Evolutionary conservation across 2,888 invertebrate species (phyloP).

Genomic region (Selenia dentaria): DNA sequence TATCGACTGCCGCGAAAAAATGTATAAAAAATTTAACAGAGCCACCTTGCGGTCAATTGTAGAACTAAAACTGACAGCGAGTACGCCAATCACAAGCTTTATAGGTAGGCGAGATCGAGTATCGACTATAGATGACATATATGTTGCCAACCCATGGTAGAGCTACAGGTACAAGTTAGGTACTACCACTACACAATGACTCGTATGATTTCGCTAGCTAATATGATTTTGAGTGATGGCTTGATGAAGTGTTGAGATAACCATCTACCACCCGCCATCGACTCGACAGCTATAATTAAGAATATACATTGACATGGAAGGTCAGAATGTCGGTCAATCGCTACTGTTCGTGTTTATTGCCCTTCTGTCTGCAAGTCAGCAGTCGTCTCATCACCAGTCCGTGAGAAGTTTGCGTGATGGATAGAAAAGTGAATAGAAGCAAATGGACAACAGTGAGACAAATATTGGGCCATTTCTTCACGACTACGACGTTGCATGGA

Average conservation of each 20-base stretch:
- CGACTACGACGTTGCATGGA: constrained; percentile 68
- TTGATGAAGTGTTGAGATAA: constrained; percentile 7
- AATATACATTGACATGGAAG: constrained; percentile 1
- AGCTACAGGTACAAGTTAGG: no score
- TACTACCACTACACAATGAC: no score
- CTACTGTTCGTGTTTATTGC: neutral
- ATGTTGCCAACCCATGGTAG: no score
- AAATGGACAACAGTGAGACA: constrained; percentile 29
- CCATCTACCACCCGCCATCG: neutral
- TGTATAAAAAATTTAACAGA: no score
- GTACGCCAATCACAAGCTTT: no score
- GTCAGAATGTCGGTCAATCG: constrained; percentile 5
- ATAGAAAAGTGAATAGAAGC: constrained; percentile 9
- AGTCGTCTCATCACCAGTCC: neutral
- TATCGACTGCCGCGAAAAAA: no score
- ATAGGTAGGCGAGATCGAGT: no score
- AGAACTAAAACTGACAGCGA: no score
- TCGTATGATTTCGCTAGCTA: no score
- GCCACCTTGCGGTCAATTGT: no score
- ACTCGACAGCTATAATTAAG: constrained; percentile 1
- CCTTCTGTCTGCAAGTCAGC: neutral
- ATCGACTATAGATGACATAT: no score
- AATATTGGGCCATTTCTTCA: constrained; percentile 51
- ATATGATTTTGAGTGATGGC: constrained; percentile 1
- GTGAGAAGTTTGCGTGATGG: neutral